Conservation (phyloP, 1,140 invertebrate species). For the Neuroterus valhalla region DNA sequence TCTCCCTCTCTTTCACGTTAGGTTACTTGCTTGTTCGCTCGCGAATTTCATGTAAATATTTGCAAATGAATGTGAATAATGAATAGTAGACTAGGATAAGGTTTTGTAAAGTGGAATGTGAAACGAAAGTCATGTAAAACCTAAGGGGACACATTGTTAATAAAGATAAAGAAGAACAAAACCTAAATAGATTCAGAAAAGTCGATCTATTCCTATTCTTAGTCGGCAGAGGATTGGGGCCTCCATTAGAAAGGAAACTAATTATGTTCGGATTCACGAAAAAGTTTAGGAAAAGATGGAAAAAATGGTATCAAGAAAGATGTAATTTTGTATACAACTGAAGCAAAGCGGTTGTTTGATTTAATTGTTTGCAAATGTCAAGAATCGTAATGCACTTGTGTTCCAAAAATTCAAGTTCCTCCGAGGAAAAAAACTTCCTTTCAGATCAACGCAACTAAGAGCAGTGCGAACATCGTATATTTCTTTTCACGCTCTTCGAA, state of each 20-base stretch:
- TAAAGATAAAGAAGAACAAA: no score
- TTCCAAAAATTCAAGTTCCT: not conserved
- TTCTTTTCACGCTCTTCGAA: no score
- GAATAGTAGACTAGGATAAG: no score
- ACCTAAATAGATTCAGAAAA: not conserved
- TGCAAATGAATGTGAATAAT: no score
- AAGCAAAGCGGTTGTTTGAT: not conserved
- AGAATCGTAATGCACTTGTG: not conserved
- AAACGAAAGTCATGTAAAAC: no score
- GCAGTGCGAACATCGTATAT: not conserved
- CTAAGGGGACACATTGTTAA: no score
- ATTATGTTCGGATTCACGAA: not conserved
- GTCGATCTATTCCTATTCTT: not conserved
- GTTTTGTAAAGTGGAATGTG: no score
- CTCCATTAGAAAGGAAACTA: not conserved
- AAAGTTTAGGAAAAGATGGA: not conserved
- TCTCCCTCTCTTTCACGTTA: no score
- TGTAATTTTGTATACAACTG: not conserved
- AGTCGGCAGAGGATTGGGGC: not conserved
- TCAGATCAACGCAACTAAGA: not conserved
- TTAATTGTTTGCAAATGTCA: not conserved
- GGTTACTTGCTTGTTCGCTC: no score
- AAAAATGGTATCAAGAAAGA: not conserved
- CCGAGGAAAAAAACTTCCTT: not conserved
- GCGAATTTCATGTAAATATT: no score